A percentile compares a stretch with the other conserved stretches of the same genome.
phyloP scores from a whole-genome alignment of 2,888 invertebrate genomes.

The Scotopteryx bipunctaria region DNA sequence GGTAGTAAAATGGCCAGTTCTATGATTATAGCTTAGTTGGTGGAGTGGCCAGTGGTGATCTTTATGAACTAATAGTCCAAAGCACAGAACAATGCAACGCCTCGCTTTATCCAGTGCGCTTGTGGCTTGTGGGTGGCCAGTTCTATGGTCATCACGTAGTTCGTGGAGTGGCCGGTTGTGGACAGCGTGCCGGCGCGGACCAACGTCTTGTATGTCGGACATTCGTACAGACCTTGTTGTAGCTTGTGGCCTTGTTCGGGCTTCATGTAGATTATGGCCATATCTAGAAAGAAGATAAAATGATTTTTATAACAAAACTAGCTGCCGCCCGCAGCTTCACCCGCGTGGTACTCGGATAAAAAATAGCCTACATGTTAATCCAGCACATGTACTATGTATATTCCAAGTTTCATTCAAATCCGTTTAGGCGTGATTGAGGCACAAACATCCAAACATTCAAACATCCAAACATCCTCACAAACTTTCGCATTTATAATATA shows the following conservation, averaged over 20 bases:
- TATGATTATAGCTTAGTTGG: too few species aligned
- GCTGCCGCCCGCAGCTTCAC: not conserved
- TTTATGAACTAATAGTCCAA: slow-evolving; percentile 80
- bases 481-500: too few species aligned
- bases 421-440: too few species aligned
- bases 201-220: slow-evolving; percentile 91
- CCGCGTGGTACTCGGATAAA: too few species aligned
- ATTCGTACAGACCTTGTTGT: slow-evolving; percentile 82
- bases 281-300: slow-evolving; percentile 80
- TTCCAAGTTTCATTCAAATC: too few species aligned
- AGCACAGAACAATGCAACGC: slow-evolving; percentile 90
- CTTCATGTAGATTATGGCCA: slow-evolving; percentile 87
- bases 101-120: slow-evolving; percentile 90
- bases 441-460: too few species aligned
- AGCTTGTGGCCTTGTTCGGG: slow-evolving; percentile 85
- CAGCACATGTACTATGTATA: too few species aligned
- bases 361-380: too few species aligned
- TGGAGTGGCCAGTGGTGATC: too few species aligned
- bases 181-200: slow-evolving; percentile 89
- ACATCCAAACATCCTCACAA: too few species aligned
- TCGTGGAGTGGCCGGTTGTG: slow-evolving; percentile 93
- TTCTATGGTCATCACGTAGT: slow-evolving; percentile 90
- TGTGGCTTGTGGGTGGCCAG: slow-evolving; percentile 85
- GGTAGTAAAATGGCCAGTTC: too few species aligned
- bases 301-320: not conserved